Conservation (phyloP, 2,113 vertebrate genomes). For the Spermophilus dauricus region DNA sequence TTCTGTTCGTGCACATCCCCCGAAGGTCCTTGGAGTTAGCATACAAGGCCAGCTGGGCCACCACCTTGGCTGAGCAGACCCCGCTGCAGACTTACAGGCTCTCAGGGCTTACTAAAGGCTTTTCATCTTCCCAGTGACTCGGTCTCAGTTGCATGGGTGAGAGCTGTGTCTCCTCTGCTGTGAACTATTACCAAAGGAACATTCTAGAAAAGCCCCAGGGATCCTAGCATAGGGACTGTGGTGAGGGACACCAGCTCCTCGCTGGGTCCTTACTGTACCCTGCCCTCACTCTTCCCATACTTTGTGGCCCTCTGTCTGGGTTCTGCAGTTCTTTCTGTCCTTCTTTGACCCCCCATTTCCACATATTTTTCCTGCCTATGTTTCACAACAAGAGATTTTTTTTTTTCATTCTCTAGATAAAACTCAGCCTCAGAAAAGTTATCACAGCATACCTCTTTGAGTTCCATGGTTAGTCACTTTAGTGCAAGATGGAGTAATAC, state of each 20-base stretch:
- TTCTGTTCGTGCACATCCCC: background rate
- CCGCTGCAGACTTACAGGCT: background rate
- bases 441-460: background rate
- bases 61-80: no score
- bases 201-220: background rate
- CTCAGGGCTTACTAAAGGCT: background rate
- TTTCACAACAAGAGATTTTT: slow-evolving; percentile 51
- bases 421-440: background rate
- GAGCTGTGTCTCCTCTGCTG: background rate
- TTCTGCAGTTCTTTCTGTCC: background rate
- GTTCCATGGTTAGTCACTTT: slow-evolving; percentile 45
- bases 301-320: background rate
- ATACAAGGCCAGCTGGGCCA: background rate
- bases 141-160: fast-evolving
- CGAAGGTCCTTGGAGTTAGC: background rate
- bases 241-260: background rate
- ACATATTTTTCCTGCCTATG: background rate
- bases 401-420: background rate
- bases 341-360: background rate
- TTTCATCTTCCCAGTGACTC: background rate
- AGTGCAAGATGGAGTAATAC: background rate
- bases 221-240: background rate
- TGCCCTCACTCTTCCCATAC: background rate
- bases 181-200: background rate
- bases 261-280: fast-evolving